These are phyloP conservation scores for Malurus elegans DNA, from an alignment of 2,113 vertebrate species.

Conservation along the genomic window DNA sequence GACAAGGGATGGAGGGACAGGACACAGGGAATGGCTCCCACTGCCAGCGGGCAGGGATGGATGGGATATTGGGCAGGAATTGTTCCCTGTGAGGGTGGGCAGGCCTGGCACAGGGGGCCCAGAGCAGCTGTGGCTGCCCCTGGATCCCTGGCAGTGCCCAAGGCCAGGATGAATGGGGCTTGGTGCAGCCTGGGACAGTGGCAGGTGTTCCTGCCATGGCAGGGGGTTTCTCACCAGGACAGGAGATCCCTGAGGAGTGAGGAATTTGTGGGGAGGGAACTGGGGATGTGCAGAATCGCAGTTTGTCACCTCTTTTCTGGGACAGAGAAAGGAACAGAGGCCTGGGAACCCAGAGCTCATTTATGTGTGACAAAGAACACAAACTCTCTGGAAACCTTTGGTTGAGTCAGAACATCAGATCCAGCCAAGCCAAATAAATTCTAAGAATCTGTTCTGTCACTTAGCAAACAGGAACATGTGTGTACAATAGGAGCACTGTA, in stretches of 20 bases:
- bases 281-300: background rate
- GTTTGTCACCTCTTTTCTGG: background rate
- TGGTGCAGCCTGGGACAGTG: accelerated
- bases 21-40: background rate
- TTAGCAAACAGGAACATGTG: background rate
- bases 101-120: background rate
- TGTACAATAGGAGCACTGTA: background rate
- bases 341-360: background rate
- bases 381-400: background rate
- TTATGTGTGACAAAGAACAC: background rate
- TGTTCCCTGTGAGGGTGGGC: accelerated
- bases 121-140: background rate
- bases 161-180: accelerated
- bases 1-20: background rate
- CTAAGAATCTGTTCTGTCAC: background rate
- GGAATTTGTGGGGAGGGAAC: background rate
- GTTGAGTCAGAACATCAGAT: background rate
- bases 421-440: background rate
- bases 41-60: accelerated
- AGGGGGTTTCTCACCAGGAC: background rate
- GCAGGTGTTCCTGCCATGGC: background rate
- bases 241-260: background rate
- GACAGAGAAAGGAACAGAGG: background rate
- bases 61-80: background rate
- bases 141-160: background rate